Base-by-base conservation (phyloP, 2,113 vertebrate genomes). In the Lamprologus callipterus region DNA sequence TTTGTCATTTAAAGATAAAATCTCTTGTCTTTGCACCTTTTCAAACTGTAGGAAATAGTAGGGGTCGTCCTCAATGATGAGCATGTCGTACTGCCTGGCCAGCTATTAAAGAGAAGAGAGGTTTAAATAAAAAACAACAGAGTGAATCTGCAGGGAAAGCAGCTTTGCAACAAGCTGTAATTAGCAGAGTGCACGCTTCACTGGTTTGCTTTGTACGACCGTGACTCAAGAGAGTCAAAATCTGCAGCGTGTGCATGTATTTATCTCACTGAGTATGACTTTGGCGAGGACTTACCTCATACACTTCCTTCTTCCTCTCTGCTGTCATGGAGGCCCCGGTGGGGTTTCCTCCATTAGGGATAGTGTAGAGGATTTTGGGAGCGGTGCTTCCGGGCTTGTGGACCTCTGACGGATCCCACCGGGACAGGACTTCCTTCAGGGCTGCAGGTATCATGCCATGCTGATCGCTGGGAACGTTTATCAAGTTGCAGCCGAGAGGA, bases 21-120 rank as follows among this genome's bases (percentile, higher is more conserved):
- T 42, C 6, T 26, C 21, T 78, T 51, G 45, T 31, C 28, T 31
- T 21, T 23, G 57, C 78, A 99, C 98, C 97, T 99, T 98, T 73
- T 96, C 94, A 94, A 99, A 99, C 93, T 99, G 99, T 85, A 99
- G 94, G 92, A 99, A 99, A 90, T 98, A 99, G 93, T 99, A 99
- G 2, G 99, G 99, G 92, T 99, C 98, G 4, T 99, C 99, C 96
- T 99, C 99, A 88, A 99, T 96, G 91, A 99, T 98, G 37, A 99
- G 97, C 91, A 99, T 96, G 94, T 99, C 97, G 19, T 99, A 99
- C 90, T 96, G 93, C 90, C 96, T 96, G 84, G 98, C 98, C 87
- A 99, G 96, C 98, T 99, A n/a, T 49, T 37, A 93, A 94, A 73
- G 14, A 82, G n/a, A 82, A 3, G 21, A 19, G 42, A 7, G 21